phyloP scores from a whole-genome alignment of 2,113 vertebrate genomes.

The Bungarus multicinctus region DNA sequence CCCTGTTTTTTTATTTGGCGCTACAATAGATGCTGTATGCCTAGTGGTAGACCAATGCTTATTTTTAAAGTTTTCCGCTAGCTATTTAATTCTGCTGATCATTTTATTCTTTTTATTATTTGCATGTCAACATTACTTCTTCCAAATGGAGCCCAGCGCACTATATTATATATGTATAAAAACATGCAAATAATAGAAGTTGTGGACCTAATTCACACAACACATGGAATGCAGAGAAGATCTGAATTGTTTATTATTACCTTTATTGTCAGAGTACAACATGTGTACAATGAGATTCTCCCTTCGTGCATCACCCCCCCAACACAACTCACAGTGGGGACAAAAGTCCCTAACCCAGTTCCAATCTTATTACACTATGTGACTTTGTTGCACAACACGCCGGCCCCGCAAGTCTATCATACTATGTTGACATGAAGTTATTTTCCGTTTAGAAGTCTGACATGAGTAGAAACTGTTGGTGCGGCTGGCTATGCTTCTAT shows the following conservation, averaged over 20 bases:
- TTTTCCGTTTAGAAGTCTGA: too few relatives aligned
- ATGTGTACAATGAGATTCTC: too few relatives aligned
- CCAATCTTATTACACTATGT: too few relatives aligned
- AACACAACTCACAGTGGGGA: too few relatives aligned
- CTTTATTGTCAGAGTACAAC: too few relatives aligned
- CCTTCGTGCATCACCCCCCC: too few relatives aligned
- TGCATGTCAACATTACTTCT: background rate
- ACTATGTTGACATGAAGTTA: too few relatives aligned
- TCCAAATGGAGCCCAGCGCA: background rate
- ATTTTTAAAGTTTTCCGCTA: background rate
- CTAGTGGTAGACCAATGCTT: background rate
- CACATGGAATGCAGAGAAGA: background rate
- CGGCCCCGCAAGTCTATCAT: too few relatives aligned
- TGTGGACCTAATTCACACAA: background rate
- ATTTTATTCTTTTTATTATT: background rate
- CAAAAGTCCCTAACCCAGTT: too few relatives aligned
- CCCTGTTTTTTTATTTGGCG: background rate
- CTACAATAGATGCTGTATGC: background rate
- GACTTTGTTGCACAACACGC: too few relatives aligned
- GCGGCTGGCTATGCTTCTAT: too few relatives aligned
- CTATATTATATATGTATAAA: background rate
- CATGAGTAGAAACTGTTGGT: too few relatives aligned
- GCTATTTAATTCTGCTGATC: background rate
- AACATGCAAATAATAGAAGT: background rate
- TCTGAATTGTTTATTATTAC: background rate